These are phyloP conservation scores for Oligia fasciuncula DNA, from an alignment of 2,888 invertebrate genomes.

Conservation along the genomic window DNA sequence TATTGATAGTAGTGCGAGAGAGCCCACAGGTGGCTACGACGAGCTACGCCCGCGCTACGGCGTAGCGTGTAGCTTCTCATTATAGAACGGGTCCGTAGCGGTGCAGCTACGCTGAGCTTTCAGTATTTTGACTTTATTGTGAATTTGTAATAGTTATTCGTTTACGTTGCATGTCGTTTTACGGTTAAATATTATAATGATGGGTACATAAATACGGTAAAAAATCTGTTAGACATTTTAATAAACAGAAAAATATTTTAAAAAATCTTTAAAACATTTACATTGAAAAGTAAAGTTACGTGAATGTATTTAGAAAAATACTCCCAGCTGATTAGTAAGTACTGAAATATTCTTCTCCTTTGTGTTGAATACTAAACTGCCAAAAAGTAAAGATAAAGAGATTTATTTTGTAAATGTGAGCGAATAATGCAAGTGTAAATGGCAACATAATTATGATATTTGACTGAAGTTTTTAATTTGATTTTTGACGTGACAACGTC, in stretches of 20 bases:
- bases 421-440: not conserved
- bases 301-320: not conserved
- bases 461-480: not conserved
- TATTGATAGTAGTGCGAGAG: not conserved
- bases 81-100: conserved; percentile 32
- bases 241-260: not conserved
- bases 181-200: not conserved
- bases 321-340: too few species aligned
- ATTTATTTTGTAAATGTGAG: not conserved
- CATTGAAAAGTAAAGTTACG: not conserved
- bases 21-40: conserved; percentile 37
- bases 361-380: not conserved
- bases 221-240: not conserved
- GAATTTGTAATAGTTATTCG: not conserved
- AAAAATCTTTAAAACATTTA: not conserved
- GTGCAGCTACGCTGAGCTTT: conserved; percentile 33
- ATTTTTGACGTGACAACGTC: too few species aligned
- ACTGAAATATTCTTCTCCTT: not conserved
- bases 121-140: conserved; percentile 25
- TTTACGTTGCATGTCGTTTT: not conserved
- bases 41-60: conserved; percentile 55
- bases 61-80: conserved; percentile 51
- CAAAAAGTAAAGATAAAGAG: not conserved
- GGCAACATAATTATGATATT: not conserved
- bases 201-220: not conserved